Evolutionary conservation across 2,113 vertebrate genomes (phyloP), one percentile per base, ranked within the genome.

Genomic region (Poecile atricapillus): DNA sequence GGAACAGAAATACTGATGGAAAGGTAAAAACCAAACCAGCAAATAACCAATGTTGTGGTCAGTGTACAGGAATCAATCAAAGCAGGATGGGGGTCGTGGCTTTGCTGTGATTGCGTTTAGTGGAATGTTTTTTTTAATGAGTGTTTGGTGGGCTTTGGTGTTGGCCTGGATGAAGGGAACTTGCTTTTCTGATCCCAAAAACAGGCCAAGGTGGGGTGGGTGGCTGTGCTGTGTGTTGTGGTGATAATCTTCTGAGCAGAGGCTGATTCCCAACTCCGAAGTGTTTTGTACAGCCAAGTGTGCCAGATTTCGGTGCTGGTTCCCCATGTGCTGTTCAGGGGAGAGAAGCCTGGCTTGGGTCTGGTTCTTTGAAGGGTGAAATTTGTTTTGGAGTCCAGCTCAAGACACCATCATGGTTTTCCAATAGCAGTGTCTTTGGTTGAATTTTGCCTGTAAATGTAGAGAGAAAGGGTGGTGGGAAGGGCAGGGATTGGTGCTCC

Each of bases 1-100:
- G 86, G 46, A 41, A 49, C 86, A 90, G 79, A 67, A 75, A 77
- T 30, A 55, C 85, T 10, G 27, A 91, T 83, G 76, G 88, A 87
- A 87, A 97, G 96, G 96, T 97, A 97, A 97, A 94, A 62, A 58
- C 4, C 22, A 4, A 60, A 52, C 6, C 52, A 87, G 62, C 22
- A 49, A 68, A 41, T 12, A 10, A 20, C 55, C 37, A 37, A 11
- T 0, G 37, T 7, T 16, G 33, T 12, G 27, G 43, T 22, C 39
- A 10, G 24, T 0, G 63, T 9, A 0, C 2, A 39, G 70, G 75
- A 52, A 64, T 37, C 65, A 24, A 5, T 6, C 5, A 0, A 8
- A 69, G 83, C 1, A 22, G 87, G 60, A 37, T 4, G 71, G 69
- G 68, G 64, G 27, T 11, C 3, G 23, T 41, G 37, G 56, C 46